These are phyloP conservation scores for Australoheros scitulus DNA, from an alignment of 2,113 vertebrate species.

Conservation along the genomic window DNA sequence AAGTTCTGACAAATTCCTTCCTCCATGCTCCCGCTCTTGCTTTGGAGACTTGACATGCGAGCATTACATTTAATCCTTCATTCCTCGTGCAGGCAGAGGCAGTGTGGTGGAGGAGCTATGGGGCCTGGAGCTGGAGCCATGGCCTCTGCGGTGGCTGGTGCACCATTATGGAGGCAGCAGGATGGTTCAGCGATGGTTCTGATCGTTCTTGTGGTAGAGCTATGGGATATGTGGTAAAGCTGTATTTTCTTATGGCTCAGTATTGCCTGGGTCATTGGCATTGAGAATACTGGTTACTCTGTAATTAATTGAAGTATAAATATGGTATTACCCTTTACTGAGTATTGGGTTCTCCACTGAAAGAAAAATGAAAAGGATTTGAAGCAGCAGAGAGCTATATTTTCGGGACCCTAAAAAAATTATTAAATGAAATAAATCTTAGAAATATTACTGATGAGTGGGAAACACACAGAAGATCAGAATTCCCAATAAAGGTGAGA, in stretches of 20 bases:
- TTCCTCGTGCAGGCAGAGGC: slow-evolving; percentile 52
- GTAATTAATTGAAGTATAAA: slow-evolving; percentile 61
- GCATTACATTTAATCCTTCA: slow-evolving; percentile 77
- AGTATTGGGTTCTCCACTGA: slow-evolving; percentile 17
- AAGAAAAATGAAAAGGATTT: slow-evolving; percentile 7
- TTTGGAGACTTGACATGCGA: slow-evolving; percentile 67
- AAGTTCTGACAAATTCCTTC: slow-evolving; percentile 81
- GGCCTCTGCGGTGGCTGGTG: slow-evolving; percentile 60
- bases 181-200: slow-evolving; percentile 37
- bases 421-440: background rate
- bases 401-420: background rate
- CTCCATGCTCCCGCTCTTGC: slow-evolving; percentile 67
- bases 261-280: slow-evolving; percentile 48
- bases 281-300: slow-evolving; percentile 43
- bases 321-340: background rate
- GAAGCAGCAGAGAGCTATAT: background rate
- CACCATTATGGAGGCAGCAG: slow-evolving; percentile 59
- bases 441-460: background rate
- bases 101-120: slow-evolving; percentile 54
- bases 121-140: slow-evolving; percentile 55
- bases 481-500: background rate
- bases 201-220: slow-evolving; percentile 55
- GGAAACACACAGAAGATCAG: background rate
- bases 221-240: slow-evolving; percentile 50
- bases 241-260: slow-evolving; percentile 57